Evolutionary conservation across 92 coral and sea anemone genomes (phyloP).

Genomic region (Palythoa heliodiscus): DNA sequence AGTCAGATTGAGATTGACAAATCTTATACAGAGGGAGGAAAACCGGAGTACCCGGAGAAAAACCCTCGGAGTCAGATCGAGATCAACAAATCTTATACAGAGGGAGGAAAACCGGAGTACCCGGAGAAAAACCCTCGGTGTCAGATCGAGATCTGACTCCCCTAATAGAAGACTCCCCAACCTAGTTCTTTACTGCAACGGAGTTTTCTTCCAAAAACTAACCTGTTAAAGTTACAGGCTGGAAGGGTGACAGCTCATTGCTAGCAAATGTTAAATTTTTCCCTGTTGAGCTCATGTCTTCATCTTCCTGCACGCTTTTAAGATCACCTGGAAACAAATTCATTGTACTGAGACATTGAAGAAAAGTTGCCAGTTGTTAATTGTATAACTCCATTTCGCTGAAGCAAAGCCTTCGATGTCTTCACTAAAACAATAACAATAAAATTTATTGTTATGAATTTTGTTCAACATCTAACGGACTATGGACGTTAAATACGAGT

Average conservation of each 20-base stretch:
- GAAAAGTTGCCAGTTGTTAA: too few relatives aligned
- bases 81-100: too few relatives aligned
- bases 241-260: conserved; percentile 87
- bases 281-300: conserved; percentile 75
- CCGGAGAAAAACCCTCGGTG: too few relatives aligned
- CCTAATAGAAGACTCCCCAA: neutral
- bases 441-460: too few relatives aligned
- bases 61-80: too few relatives aligned
- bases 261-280: conserved; percentile 92
- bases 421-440: neutral
- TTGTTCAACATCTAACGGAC: too few relatives aligned
- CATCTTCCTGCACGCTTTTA: conserved; percentile 58
- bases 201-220: neutral
- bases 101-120: too few relatives aligned
- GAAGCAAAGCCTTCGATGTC: neutral
- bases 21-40: too few relatives aligned
- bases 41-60: too few relatives aligned
- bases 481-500: neutral
- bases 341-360: neutral
- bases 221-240: conserved; percentile 79
- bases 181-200: neutral
- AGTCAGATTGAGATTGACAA: too few relatives aligned
- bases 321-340: conserved; percentile 68
- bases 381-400: neutral
- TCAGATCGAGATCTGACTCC: neutral